Percentiles rank a stretch among this genome's conserved stretches.
phyloP scores from a whole-genome alignment of 2,113 vertebrate species.

The Deroptyus accipitrinus region DNA sequence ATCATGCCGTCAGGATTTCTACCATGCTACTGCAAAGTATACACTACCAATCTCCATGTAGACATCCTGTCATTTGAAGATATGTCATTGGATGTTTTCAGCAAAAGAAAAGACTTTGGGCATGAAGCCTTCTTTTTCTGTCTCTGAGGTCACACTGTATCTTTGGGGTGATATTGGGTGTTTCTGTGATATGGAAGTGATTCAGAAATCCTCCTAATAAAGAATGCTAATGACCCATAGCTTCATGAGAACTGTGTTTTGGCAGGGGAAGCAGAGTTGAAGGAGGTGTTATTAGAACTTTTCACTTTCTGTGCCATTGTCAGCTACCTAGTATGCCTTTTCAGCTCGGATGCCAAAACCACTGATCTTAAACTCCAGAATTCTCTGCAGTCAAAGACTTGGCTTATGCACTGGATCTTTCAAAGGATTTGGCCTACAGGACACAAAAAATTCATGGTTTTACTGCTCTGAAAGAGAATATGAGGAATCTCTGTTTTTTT shows the following conservation, averaged over 20 bases:
- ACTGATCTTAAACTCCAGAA: background rate
- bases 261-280: background rate
- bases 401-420: background rate
- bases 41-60: background rate
- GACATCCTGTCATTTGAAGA: background rate
- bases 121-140: background rate
- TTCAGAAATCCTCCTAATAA: background rate
- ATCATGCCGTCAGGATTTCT: accelerated
- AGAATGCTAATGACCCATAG: background rate
- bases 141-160: background rate
- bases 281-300: background rate
- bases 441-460: background rate
- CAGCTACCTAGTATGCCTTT: background rate
- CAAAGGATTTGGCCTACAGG: background rate
- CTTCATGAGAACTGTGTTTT: background rate
- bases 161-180: background rate
- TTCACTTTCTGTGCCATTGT: background rate
- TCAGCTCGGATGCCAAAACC: background rate
- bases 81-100: background rate
- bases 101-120: background rate
- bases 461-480: background rate
- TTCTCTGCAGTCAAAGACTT: background rate
- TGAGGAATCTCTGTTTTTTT: background rate
- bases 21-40: background rate
- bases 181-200: background rate